These are phyloP conservation scores for Trididemnum miniatum DNA, from an alignment of 23 tunicate species.

Conservation along the genomic window DNA sequence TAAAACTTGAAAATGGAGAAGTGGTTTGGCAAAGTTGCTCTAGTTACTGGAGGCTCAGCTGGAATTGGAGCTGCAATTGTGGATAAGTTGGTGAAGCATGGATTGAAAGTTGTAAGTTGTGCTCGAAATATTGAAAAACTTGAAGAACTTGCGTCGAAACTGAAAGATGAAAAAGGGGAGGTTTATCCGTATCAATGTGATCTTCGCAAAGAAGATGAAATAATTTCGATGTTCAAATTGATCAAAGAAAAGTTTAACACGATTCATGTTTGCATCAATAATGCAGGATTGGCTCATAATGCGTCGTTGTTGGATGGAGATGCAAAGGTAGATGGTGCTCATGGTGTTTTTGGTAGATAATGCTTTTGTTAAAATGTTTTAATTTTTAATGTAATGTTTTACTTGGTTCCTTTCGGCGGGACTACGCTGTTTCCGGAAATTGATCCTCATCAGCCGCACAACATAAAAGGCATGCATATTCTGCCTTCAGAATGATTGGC, in stretches of 20 bases:
- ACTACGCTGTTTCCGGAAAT: too few species aligned
- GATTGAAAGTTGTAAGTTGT: slow-evolving; percentile 76
- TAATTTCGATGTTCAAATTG: slow-evolving; percentile 55
- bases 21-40: slow-evolving; percentile 80
- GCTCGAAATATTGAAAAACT: slow-evolving; percentile 66
- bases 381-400: too few species aligned
- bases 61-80: slow-evolving; percentile 83
- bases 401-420: too few species aligned
- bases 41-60: slow-evolving; percentile 84
- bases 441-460: too few species aligned
- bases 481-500: too few species aligned
- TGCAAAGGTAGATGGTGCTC: slow-evolving; percentile 58
- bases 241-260: slow-evolving; percentile 64
- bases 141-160: slow-evolving; percentile 43
- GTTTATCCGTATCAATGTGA: slow-evolving; percentile 64
- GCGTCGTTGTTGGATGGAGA: slow-evolving; percentile 51
- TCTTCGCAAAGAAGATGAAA: slow-evolving; percentile 46
- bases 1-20: slow-evolving; percentile 71
- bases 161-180: slow-evolving; percentile 54
- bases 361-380: too few species aligned
- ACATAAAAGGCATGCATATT: too few species aligned
- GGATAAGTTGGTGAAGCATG: slow-evolving; percentile 43
- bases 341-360: too few species aligned
- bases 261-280: slow-evolving; percentile 67
- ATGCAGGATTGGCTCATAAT: slow-evolving; percentile 73